These are phyloP conservation scores for Microcebus murinus DNA, from an alignment of 2,113 vertebrate genomes.

Conservation along the genomic window DNA sequence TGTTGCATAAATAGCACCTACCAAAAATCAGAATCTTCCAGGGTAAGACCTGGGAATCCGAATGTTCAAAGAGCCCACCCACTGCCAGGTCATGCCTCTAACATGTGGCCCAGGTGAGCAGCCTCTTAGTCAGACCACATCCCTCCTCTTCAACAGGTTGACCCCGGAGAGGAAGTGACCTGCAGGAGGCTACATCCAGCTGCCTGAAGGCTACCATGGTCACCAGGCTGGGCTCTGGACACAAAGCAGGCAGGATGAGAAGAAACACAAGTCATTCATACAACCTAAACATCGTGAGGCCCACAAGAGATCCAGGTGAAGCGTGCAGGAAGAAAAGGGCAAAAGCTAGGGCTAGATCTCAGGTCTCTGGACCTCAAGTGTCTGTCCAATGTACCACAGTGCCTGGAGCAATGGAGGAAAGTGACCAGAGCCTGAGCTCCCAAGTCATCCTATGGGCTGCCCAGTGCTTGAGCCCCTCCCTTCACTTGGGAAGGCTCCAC, in stretches of 20 bases:
- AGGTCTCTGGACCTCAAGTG: background rate
- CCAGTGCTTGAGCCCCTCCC: background rate
- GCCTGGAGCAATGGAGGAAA: background rate
- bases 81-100: background rate
- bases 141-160: background rate
- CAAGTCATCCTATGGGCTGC: background rate
- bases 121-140: background rate
- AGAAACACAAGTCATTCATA: background rate
- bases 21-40: background rate
- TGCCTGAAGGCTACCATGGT: background rate
- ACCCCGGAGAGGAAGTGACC: background rate
- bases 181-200: background rate
- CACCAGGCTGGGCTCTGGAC: background rate
- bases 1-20: background rate
- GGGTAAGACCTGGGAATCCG: background rate
- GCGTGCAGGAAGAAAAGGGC: background rate
- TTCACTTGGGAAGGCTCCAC: background rate
- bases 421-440: background rate
- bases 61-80: background rate
- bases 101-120: background rate
- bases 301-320: background rate
- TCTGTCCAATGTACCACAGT: fast-evolving
- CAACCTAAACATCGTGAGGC: background rate
- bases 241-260: background rate
- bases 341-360: background rate